Percentiles rank a stretch among this genome's conserved stretches.
These are phyloP conservation scores for Hypsibius dujardini DNA, from an alignment of 1,140 invertebrate species.

Conservation along the genomic window DNA sequence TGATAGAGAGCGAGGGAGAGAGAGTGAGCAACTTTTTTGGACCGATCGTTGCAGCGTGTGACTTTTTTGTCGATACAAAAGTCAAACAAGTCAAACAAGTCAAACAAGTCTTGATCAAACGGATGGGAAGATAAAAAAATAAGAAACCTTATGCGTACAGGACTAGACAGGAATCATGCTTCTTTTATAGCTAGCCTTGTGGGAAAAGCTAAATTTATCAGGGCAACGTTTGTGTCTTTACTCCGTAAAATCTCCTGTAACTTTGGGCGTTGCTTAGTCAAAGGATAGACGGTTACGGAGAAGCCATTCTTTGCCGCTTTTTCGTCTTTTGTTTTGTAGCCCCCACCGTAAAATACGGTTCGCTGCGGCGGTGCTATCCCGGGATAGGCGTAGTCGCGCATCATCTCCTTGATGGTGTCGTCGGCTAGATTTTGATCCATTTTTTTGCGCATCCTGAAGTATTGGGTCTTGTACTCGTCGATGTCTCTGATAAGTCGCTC, in stretches of 20 bases:
- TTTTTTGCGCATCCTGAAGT: constrained; percentile 38
- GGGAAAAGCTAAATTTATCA: constrained; percentile 4
- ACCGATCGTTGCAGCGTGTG: too few species aligned
- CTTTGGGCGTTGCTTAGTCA: not conserved
- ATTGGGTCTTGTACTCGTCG: constrained; percentile 42
- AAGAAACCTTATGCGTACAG: too few species aligned
- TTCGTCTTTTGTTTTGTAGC: not conserved
- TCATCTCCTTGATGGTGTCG: not conserved
- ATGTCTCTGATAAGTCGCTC: constrained; percentile 41
- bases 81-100: too few species aligned
- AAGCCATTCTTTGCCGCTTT: not conserved
- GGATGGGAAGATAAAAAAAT: too few species aligned
- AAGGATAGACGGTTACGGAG: not conserved
- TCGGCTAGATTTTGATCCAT: not conserved
- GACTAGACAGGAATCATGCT: too few species aligned
- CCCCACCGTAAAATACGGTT: not conserved
- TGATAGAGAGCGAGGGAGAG: too few species aligned
- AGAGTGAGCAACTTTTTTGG: too few species aligned
- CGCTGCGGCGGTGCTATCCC: not conserved
- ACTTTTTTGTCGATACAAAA: too few species aligned
- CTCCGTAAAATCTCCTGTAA: not conserved
- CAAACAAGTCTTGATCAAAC: too few species aligned
- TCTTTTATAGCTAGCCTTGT: too few species aligned
- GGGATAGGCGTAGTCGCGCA: not conserved
- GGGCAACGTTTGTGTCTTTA: constrained; percentile 1